These are phyloP conservation scores for Eulemur rubriventer DNA, from an alignment of 2,797 vertebrate genomes.

Conservation along the genomic window DNA sequence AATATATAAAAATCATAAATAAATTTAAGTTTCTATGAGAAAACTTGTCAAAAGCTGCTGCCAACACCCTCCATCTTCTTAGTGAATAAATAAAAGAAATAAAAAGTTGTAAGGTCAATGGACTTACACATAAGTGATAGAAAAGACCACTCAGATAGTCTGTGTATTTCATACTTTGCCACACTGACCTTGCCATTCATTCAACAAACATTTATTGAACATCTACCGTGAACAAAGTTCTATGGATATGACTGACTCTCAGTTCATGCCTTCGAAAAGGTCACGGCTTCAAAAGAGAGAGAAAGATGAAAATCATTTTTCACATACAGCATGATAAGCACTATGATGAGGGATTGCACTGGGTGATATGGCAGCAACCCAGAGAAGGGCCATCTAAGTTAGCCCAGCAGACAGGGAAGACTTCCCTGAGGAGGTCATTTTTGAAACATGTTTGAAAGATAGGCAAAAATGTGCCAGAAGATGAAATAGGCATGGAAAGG, in stretches of 20 bases:
- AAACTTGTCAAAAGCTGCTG: background rate
- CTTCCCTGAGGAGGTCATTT: background rate
- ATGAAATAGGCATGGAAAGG: background rate
- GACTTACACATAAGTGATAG: background rate
- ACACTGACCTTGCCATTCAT: background rate
- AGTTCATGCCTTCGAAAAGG: background rate
- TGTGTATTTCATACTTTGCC: background rate
- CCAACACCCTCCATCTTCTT: background rate
- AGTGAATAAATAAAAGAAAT: background rate
- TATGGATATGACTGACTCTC: background rate
- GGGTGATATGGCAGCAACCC: background rate
- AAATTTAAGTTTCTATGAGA: background rate
- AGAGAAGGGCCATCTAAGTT: background rate
- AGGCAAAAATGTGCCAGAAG: background rate
- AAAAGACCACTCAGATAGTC: background rate
- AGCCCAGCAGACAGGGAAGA: background rate
- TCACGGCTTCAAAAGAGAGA: background rate
- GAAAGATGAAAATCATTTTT: background rate
- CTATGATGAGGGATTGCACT: background rate
- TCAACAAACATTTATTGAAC: background rate
- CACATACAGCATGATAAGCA: background rate
- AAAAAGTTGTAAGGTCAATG: background rate
- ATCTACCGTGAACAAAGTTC: background rate
- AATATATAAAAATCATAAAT: background rate
- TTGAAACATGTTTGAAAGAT: background rate